A percentile compares a stretch with the other conserved stretches of the same genome.
phyloP scores from a whole-genome alignment of 2,113 vertebrate species.

The Microcebus tavaratra region DNA sequence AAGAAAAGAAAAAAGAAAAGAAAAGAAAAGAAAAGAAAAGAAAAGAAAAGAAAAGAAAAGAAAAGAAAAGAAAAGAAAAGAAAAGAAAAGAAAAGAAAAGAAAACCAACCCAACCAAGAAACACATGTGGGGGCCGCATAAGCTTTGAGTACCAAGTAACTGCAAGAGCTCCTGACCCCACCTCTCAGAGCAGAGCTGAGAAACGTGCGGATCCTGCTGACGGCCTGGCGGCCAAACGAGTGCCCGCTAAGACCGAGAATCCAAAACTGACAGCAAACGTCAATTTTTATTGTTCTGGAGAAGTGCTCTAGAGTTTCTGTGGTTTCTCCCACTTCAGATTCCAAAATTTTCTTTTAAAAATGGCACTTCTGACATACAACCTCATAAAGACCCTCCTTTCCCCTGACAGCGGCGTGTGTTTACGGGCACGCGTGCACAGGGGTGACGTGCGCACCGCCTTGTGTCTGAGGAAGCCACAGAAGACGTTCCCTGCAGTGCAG shows the following conservation, averaged over 20 bases:
- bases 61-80: too few species aligned
- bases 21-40: too few species aligned
- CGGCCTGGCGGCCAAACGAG: rapidly evolving
- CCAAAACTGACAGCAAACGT: rapidly evolving
- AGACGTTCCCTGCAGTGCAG: rapidly evolving
- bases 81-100: too few species aligned
- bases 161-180: neutral
- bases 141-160: neutral
- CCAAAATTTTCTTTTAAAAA: neutral
- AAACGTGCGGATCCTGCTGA: neutral
- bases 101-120: too few species aligned
- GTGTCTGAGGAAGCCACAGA: rapidly evolving
- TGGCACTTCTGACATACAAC: neutral
- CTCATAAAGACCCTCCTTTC: neutral
- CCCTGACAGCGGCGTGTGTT: rapidly evolving
- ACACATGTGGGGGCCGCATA: rapidly evolving
- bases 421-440: rapidly evolving
- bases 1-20: too few species aligned
- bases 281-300: neutral
- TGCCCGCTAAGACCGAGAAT: neutral
- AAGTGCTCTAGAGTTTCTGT: neutral
- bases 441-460: rapidly evolving
- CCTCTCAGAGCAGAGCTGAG: neutral
- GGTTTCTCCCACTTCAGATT: neutral
- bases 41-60: too few species aligned